These are phyloP conservation scores for Caenorhabditis drosophilae DNA, from an alignment of 2,888 invertebrate genomes.

Conservation along the genomic window DNA sequence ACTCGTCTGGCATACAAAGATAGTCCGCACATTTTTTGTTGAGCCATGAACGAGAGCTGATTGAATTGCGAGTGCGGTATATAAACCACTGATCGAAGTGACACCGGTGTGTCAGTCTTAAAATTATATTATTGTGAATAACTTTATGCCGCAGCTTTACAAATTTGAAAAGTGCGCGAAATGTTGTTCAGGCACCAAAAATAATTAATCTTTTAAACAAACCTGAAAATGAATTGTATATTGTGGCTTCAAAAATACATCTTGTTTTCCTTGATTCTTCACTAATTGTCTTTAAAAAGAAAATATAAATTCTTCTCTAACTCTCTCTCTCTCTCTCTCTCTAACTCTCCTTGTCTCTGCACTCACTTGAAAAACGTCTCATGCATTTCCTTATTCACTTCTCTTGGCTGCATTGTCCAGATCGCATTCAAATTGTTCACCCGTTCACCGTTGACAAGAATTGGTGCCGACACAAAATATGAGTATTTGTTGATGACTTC, in stretches of 20 bases:
- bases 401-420: conserved; percentile 90
- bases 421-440: conserved; percentile 78
- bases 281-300: conserved; percentile 36
- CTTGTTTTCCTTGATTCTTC: conserved; percentile 78
- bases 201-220: background rate
- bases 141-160: too few relatives aligned
- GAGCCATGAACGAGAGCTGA: conserved; percentile 84
- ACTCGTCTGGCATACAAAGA: conserved; percentile 83
- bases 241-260: conserved; percentile 75
- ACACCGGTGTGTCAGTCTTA: conserved; percentile 85
- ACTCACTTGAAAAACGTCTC: conserved; percentile 86
- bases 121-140: conserved; percentile 4
- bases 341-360: too few relatives aligned
- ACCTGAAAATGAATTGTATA: conserved; percentile 86
- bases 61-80: conserved; percentile 91
- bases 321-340: too few relatives aligned
- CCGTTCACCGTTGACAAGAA: conserved; percentile 85
- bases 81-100: conserved; percentile 87
- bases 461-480: conserved; percentile 93
- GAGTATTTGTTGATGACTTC: conserved; percentile 92
- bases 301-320: too few relatives aligned
- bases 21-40: conserved; percentile 82
- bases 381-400: conserved; percentile 84
- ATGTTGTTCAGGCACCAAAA: background rate
- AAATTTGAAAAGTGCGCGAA: too few relatives aligned